Base-by-base conservation (phyloP, 1,140 invertebrate genomes). In the Panagrolaimus sp. region DNA sequence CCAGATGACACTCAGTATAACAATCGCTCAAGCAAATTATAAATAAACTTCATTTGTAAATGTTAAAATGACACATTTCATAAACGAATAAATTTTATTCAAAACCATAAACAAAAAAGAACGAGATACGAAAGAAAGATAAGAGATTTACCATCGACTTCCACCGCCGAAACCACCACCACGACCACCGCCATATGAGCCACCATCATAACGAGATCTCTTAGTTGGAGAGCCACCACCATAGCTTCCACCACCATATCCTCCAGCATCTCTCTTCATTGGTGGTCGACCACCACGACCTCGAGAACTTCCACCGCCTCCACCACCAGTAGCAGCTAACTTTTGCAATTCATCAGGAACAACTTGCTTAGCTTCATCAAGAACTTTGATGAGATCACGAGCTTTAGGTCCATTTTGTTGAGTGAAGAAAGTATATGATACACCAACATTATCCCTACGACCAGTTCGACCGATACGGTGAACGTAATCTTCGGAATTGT, bases 401-500 rank as follows among this genome's bases (percentile, higher is more conserved):
- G 80, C 80, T 48, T 83, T 82, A 1, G 67, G 8, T 10, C 88
- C 88, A 84, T 98, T 96, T 75, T 88, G 88, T 68, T 90, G 89
- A 45, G 96, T 98, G 86, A 99, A 97, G 87, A 99, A 96, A 63
- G 95, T 95, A 85, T 98, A 98, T 38, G 96, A 94, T 32, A 94
- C 98, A 64, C 96, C 96, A 74, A 81, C 45, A 62, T 90, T 89
- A 83, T 91, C 89, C 65, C 90, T 91, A 38, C 96, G 88, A 63
- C 93, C 96, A 70, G 96, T 98, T 77, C 96, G 89, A 43, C 96
- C 96, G 85, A 98, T 98, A 75, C 96, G 89, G 86, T 99, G 96
- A 80, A 99, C 94, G 84, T 99, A 99, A 86, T 99, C 96, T 86
- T 99, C 96, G 70, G 93, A 94, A 71, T 91, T 93, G 84, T 91